Evolutionary conservation across 2,113 vertebrate genomes (phyloP).

Genomic region (Desmodus rotundus): DNA sequence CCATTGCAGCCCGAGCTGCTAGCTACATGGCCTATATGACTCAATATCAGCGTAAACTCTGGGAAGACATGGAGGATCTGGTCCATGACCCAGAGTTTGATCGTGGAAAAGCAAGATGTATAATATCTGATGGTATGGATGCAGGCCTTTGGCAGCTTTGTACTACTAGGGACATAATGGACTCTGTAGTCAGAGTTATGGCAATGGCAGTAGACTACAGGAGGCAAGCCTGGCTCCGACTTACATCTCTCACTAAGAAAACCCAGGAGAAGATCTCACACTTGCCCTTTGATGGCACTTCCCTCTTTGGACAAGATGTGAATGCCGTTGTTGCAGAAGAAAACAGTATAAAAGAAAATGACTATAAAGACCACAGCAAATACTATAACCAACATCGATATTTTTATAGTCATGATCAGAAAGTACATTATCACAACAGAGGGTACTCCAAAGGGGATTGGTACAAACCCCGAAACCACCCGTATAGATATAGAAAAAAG

Average conservation of each 20-base stretch:
- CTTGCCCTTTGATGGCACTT: constrained; percentile 69
- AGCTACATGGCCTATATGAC: constrained; percentile 74
- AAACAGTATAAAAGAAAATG: constrained; percentile 68
- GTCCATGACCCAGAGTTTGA: constrained; percentile 71
- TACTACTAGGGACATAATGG: constrained; percentile 73
- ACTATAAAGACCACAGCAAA: constrained; percentile 66
- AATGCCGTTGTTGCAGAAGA: constrained; percentile 69
- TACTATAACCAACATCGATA: constrained; percentile 70
- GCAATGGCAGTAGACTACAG: constrained; percentile 72
- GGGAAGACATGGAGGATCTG: constrained; percentile 73
- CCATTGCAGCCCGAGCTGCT: constrained; percentile 69
- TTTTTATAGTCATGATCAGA: constrained; percentile 67
- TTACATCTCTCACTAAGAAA: constrained; percentile 70
- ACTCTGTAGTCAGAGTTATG: constrained; percentile 73
- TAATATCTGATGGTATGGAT: constrained; percentile 73
- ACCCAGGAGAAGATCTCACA: constrained; percentile 72
- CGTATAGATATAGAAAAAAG: constrained; percentile 69
- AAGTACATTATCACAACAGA: constrained; percentile 69
- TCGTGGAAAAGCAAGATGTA: constrained; percentile 66
- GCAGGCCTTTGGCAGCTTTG: constrained; percentile 72
- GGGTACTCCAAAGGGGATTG: constrained; percentile 69
- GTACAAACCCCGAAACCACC: constrained; percentile 69
- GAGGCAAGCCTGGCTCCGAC: constrained; percentile 71
- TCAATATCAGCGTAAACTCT: constrained; percentile 73
- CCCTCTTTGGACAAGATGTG: constrained; percentile 71